Evolutionary conservation across 2,797 vertebrate species (phyloP), one percentile per base, ranked within the genome.

Genomic region (Poeciliopsis presidionis): DNA sequence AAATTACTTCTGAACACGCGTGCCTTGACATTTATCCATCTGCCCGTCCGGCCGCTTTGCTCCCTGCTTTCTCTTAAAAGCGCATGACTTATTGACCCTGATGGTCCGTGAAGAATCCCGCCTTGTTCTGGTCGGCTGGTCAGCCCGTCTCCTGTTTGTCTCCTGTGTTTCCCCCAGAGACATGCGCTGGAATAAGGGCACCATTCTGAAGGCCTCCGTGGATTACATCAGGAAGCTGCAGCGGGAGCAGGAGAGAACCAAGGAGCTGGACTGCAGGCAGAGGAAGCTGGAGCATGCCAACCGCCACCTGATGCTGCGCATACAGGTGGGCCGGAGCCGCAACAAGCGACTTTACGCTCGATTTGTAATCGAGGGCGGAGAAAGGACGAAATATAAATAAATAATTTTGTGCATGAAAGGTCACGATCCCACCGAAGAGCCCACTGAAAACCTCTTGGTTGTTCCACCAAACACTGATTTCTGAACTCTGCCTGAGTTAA

Each of bases 101-200:
- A 75, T 72, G 73, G 67, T 47, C 75, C 16, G 4, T 88, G 49
- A 79, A 84, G 73, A 84, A 78, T 83, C 63, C 57, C 65, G 63
- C 74, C 73, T 53, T 88, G 78, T 84, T 87, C 72, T 78, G 89
- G 90, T 91, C 91, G 91, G 86, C 84, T 81, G 89, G 88, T 93
- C 89, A 91, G 86, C 87, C 87, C 91, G 91, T 87, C 49, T 84
- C 90, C 92, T 76, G 70, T 74, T 87, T 92, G 89, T 91, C 80
- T 87, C 49, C 75, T 91, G 71, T 73, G 72, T 2, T 2, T 83
- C 79, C 87, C 88, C 59, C 84, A 99, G 98, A 88, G 98, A 99
- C 89, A 99, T 99, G 98, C 97, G 98, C 87, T 99, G 98, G 98
- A 99, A 99, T 94, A 99, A 99, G 94, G 98, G 98, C 75, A 99